A percentile compares a stretch with the other conserved stretches of the same genome.
Conservation (phyloP, 2,888 invertebrate species). For the Candidula unifasciata region DNA sequence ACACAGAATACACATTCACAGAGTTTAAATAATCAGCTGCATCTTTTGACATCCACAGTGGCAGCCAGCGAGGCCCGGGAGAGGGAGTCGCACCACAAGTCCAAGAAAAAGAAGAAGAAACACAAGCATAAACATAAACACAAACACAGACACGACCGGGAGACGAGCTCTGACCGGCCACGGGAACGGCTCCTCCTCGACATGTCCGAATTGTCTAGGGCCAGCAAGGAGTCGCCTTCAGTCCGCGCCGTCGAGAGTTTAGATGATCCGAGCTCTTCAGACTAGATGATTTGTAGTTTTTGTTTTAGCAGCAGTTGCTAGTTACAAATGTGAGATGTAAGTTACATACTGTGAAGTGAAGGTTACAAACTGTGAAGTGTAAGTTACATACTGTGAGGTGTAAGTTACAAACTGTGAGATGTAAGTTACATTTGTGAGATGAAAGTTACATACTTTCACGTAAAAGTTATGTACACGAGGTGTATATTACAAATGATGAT, state of each 20-base stretch:
- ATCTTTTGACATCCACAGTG: neutral
- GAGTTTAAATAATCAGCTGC: too few relatives aligned
- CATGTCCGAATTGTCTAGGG: slow-evolving; percentile 28
- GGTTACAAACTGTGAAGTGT: too few relatives aligned
- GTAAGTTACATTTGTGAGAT: too few relatives aligned
- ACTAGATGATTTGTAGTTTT: neutral
- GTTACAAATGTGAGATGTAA: too few relatives aligned
- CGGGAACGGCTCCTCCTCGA: slow-evolving; percentile 40
- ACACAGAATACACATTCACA: neutral
- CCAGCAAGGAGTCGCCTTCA: slow-evolving; percentile 22
- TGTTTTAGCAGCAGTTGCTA: too few relatives aligned
- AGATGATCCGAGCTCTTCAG: slow-evolving; percentile 31
- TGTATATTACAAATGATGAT: too few relatives aligned
- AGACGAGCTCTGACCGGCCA: slow-evolving; percentile 4
- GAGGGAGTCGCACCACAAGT: slow-evolving; percentile 2
- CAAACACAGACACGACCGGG: slow-evolving; percentile 44
- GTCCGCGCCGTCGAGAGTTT: neutral
- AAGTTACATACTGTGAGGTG: too few relatives aligned
- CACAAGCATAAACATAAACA: slow-evolving; percentile 49
- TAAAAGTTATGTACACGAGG: too few relatives aligned
- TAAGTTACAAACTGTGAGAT: too few relatives aligned
- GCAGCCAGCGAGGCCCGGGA: slow-evolving; percentile 36
- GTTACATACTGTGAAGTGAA: too few relatives aligned
- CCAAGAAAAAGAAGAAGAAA: slow-evolving; percentile 49
- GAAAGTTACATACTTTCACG: too few relatives aligned